Conservation (phyloP, 2,888 invertebrate species). For the Latrodectus elegans region DNA sequence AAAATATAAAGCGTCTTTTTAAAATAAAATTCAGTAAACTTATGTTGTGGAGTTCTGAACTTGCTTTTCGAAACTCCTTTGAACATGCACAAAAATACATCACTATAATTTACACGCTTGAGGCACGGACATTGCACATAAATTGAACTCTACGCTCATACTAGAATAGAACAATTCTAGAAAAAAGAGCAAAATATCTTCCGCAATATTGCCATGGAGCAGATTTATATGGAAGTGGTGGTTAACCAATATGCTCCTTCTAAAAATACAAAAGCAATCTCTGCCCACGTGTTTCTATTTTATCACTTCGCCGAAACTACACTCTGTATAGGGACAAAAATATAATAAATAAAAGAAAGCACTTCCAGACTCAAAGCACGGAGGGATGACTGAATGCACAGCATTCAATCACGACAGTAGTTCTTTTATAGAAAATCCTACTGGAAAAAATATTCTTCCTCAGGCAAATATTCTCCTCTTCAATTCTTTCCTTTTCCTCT, state of each 20-base stretch:
- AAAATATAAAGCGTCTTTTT: too few species aligned
- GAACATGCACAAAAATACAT: too few species aligned
- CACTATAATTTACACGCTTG: too few species aligned
- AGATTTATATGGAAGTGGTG: not conserved
- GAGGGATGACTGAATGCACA: conserved; percentile 36
- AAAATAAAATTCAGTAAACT: too few species aligned
- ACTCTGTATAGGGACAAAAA: not conserved
- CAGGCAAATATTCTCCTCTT: conserved; percentile 15
- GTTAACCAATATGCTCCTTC: not conserved
- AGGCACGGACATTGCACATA: not conserved
- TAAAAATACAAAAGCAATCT: not conserved
- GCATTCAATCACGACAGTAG: conserved; percentile 46
- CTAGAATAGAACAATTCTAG: not conserved
- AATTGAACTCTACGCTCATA: not conserved
- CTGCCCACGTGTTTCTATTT: conserved; percentile 13
- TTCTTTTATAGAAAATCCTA: conserved; percentile 29
- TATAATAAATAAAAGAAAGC: not conserved
- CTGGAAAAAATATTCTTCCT: conserved; percentile 21
- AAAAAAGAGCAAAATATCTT: not conserved
- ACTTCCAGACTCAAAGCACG: conserved; percentile 37
- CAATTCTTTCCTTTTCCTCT: not conserved
- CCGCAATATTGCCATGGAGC: not conserved
- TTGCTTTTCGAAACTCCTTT: too few species aligned
- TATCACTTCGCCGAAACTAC: conserved; percentile 11
- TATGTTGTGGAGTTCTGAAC: too few species aligned